Evolutionary conservation across 2,113 vertebrate species (phyloP), one percentile per base, ranked within the genome.

Genomic region (Emydocephalus ijimae): DNA sequence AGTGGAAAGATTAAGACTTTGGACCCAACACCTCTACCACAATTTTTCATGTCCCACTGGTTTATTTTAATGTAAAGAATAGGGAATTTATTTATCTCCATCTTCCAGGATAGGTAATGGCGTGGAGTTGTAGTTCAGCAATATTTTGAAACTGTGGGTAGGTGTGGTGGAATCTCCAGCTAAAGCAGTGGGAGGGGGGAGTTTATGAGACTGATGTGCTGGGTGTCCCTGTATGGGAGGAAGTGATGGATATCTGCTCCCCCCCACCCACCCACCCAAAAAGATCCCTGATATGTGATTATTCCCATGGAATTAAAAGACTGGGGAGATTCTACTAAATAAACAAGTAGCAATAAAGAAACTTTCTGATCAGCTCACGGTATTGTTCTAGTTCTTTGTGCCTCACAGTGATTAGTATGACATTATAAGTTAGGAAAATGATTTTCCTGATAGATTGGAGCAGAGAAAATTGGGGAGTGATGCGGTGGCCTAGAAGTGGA

Each of bases 181-280:
- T 61, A 59, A 8, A 59, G 23, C 1, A 3, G 59, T 10, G 57
- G 57, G 3, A 85, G 21, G 3, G 18, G 34, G 34, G 54, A 4
- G 54, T 18, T 48, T 50, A 1, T 29, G 26, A 29, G 61, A 29
- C 61, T 64, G 26, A 64, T 12, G 26, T 11, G 26, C 61, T 61
- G 59, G 24, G 10, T 29, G 59, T 61, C 59, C 59, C 24, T 29
- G 26, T 11, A 1, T 4, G 26, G 61, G 26, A 64, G 61, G 26
- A 29, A 64, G 26, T 29, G 61, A 64, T 64, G 57, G 57, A 59
- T 59, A 64, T 29, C 10, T 29, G 48, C 56, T 23, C 0, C 59
- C 9, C 59, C 9, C 26, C n/a, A n/a, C n/a, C n/a, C n/a, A n/a
- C 26, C 59, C 6, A 1, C 6, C 0, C 26, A 1, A 1, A 7